phyloP scores from a whole-genome alignment of 2,797 vertebrate genomes.

The Liasis olivaceus region DNA sequence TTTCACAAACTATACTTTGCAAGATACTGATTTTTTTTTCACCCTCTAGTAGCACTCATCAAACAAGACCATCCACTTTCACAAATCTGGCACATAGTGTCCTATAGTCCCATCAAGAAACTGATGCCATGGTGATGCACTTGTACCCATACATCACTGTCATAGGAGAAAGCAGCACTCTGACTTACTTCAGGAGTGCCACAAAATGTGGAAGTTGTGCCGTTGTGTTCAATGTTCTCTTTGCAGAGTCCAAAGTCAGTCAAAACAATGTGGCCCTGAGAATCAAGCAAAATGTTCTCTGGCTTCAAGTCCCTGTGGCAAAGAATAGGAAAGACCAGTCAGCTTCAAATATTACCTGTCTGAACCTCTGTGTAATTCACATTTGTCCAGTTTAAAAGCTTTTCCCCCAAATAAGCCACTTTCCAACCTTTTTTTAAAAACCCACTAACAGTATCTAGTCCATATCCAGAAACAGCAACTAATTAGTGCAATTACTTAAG shows the following conservation, averaged over 20 bases:
- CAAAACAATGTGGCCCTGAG: conserved; percentile 95
- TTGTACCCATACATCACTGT: not conserved
- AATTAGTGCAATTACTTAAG: not conserved
- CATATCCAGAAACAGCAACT: not conserved
- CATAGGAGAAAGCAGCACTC: not conserved
- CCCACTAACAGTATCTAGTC: not conserved
- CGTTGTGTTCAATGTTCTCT: conserved; percentile 97
- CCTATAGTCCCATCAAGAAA: not conserved
- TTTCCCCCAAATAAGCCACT: not conserved
- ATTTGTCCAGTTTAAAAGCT: not conserved
- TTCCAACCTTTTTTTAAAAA: not conserved
- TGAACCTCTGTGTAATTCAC: not conserved
- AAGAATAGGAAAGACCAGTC: conserved; percentile 1
- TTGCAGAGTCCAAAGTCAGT: conserved; percentile 99
- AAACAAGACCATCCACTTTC: not conserved
- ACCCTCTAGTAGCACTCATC: fast-evolving
- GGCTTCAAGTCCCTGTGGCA: conserved; percentile 92
- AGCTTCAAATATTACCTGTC: not conserved
- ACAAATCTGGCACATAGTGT: not conserved
- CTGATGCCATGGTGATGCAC: not conserved
- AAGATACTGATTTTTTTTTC: not conserved
- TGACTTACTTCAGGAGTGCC: conserved; percentile 92
- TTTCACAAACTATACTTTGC: not conserved
- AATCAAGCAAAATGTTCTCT: conserved; percentile 97
- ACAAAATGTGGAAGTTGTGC: conserved; percentile 97